Evolutionary conservation across 2,888 invertebrate genomes (phyloP).

Genomic region (Pristionchus exspectatus): DNA sequence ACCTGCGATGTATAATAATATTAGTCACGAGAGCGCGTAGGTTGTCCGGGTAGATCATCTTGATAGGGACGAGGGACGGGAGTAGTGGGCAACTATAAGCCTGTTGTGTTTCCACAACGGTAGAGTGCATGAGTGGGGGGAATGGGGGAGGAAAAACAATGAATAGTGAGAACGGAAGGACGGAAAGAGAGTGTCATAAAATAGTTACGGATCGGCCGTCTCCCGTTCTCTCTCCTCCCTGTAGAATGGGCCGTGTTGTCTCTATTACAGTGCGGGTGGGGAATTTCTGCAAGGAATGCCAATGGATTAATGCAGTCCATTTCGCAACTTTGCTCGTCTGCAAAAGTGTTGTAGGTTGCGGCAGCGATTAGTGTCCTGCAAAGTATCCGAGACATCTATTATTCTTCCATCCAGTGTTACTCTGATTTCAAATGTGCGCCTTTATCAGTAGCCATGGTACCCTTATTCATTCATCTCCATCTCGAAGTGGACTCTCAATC

Average conservation of each 20-base stretch:
- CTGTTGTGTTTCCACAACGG: not conserved
- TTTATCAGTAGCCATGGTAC: not conserved
- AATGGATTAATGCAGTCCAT: not conserved
- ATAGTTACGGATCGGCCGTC: not conserved
- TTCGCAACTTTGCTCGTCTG: too few relatives aligned
- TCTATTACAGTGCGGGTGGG: not conserved
- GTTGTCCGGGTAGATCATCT: conserved; percentile 31
- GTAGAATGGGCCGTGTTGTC: not conserved
- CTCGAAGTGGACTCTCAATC: not conserved
- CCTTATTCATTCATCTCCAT: not conserved
- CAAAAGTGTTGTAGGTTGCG: not conserved
- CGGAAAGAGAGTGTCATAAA: not conserved
- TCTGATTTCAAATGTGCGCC: not conserved
- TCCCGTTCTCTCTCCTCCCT: not conserved
- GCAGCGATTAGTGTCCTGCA: not conserved
- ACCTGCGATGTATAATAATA: too few relatives aligned
- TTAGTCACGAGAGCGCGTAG: not conserved
- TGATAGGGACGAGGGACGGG: not conserved
- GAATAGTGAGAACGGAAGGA: conserved; percentile 14
- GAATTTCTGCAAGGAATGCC: not conserved
- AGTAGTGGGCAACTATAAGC: conserved; percentile 25
- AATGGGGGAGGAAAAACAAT: not conserved
- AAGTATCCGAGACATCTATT: not conserved
- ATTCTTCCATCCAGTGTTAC: not conserved
- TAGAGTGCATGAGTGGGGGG: not conserved